A percentile compares a stretch with the other conserved stretches of the same genome.
These are phyloP conservation scores for Mesorhabditis belari DNA, from an alignment of 2,888 invertebrate genomes.

Conservation along the genomic window DNA sequence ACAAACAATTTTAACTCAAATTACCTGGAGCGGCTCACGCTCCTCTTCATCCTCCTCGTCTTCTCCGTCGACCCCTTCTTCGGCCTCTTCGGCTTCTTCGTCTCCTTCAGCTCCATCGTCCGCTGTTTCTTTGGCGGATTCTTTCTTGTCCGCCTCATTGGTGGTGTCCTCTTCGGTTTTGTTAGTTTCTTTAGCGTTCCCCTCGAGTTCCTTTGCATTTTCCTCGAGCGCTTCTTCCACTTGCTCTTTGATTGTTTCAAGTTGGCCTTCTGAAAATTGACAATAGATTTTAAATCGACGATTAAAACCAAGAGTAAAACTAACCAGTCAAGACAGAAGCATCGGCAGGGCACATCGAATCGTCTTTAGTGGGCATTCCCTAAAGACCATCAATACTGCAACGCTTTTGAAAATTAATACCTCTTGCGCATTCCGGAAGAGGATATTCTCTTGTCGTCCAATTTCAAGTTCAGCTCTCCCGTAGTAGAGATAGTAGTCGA, in stretches of 20 bases:
- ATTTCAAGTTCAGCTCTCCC: neutral
- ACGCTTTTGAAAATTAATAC: too few relatives aligned
- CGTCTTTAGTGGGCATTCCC: too few relatives aligned
- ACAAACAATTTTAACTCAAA: neutral
- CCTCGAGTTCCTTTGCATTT: neutral
- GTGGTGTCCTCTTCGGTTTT: neutral
- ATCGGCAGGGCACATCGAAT: neutral
- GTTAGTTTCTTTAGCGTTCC: neutral
- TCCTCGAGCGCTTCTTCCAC: neutral
- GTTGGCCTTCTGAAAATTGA: neutral
- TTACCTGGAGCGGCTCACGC: too few relatives aligned
- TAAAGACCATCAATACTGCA: too few relatives aligned
- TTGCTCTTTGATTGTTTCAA: neutral
- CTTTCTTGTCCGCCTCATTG: neutral
- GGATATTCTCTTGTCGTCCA: neutral
- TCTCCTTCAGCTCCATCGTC: neutral
- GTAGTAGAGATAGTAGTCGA: neutral
- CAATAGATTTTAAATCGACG: too few relatives aligned
- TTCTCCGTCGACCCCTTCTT: neutral
- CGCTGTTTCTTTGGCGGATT: neutral
- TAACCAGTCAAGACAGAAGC: neutral
- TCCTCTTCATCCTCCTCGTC: neutral
- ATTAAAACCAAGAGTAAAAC: neutral
- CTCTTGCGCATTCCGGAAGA: neutral
- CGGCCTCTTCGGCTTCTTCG: neutral